Percentiles rank a stretch among this genome's conserved stretches.
phyloP scores from a whole-genome alignment of 2,113 vertebrate genomes.

The Arothron firmamentum region DNA sequence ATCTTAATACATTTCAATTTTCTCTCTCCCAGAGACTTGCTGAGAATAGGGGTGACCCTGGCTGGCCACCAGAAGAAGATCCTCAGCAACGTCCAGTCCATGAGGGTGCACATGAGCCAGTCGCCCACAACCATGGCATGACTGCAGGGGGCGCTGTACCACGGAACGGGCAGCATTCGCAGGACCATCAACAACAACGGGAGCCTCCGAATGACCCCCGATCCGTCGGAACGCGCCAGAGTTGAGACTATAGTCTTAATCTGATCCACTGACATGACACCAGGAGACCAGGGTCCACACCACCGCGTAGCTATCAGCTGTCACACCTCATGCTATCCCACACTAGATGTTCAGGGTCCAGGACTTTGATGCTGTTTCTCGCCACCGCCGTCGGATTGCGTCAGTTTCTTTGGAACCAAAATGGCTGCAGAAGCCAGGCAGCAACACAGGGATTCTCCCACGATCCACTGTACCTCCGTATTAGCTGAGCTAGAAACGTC shows the following conservation, averaged over 20 bases:
- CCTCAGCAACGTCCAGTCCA: slow-evolving; percentile 93
- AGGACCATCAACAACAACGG: slow-evolving; percentile 47
- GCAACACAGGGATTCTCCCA: slow-evolving; percentile 37
- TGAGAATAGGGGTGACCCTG: slow-evolving; percentile 98
- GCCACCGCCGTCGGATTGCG: slow-evolving; percentile 23
- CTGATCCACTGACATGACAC: slow-evolving; percentile 56
- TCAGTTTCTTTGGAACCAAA: slow-evolving; percentile 50
- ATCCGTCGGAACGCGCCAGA: slow-evolving; percentile 74
- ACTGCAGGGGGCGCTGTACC: slow-evolving; percentile 78
- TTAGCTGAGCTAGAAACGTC: slow-evolving; percentile 48
- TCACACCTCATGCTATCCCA: slow-evolving; percentile 53
- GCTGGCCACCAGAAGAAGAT: slow-evolving; percentile 99
- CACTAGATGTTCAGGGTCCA: slow-evolving; percentile 64
- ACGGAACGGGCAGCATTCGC: slow-evolving; percentile 73
- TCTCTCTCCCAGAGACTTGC: slow-evolving; percentile 80
- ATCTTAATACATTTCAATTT: slow-evolving; percentile 26
- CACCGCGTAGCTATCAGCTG: slow-evolving; percentile 36
- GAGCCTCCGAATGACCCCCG: slow-evolving; percentile 69
- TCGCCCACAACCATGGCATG: slow-evolving; percentile 90
- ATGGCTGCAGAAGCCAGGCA: slow-evolving; percentile 33
- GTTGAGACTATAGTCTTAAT: slow-evolving; percentile 79
- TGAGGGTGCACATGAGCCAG: slow-evolving; percentile 95
- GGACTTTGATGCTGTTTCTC: slow-evolving; percentile 42
- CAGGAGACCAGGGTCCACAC: slow-evolving; percentile 70
- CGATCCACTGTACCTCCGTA: slow-evolving; percentile 46